Evolutionary conservation across 2,888 invertebrate genomes (phyloP), one percentile per base, ranked within the genome.

Genomic region (Ctena decussata): DNA sequence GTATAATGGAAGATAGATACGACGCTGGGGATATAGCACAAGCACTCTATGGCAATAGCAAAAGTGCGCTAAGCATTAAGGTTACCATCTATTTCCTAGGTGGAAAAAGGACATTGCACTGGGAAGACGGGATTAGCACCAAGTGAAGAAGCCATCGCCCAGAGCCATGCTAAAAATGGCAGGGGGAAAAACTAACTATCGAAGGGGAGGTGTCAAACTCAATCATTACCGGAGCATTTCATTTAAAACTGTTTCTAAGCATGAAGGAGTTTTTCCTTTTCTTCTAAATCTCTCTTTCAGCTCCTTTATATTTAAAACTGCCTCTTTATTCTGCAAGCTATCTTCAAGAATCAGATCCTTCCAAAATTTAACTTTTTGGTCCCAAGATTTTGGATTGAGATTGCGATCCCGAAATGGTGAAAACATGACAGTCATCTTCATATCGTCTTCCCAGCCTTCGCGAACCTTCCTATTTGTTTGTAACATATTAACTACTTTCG

Each of bases 281-380:
- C 97, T 96, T 89, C 96, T 96, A 93, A 98, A 98, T 0, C 96
- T 96, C 49, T 96, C 95, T 87, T 97, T 97, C 3, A 98, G 95
- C 82, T 97, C 97, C 0, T 96, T 95, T 0, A 97, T 96, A 44
- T 97, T 97, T 89, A 98, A 97, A 53, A 97, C 96, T 87, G 97
- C 97, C 12, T 97, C 96, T 86, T 96, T 96, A 90, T 96, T 96
- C 74, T 96, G 93, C 49, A 96, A 96, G 90, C 98, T 97, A 96
- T 97, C 97, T 41, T 97, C 96, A 37, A 96, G 96, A 87, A 98
- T 97, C 90, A 97, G 96, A 84, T 97, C 97, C 80, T 97, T 97
- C 98, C 98, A 99, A 95, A 98, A 98, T 89, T 97, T 97, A 96
- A 98, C 97, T 96, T 98, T 98, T 90, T 97, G 97, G 84, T 97